Conservation (phyloP, 2,113 vertebrate genomes). For the Channa maculata region DNA sequence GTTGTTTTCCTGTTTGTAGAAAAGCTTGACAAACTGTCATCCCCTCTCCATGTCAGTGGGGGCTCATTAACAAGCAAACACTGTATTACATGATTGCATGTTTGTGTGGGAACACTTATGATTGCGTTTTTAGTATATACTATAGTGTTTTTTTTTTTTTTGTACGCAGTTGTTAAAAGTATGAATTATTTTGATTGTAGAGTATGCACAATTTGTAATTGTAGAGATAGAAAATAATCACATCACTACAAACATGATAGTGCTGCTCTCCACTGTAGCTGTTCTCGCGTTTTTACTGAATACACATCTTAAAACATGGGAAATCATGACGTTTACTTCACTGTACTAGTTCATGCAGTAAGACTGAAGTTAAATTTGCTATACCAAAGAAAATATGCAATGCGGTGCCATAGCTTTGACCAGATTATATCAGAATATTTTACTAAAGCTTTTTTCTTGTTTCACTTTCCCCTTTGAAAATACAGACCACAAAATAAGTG, state of each 20-base stretch:
- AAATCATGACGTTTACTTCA: too few species aligned
- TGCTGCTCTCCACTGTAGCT: slow-evolving; percentile 4
- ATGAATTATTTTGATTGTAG: slow-evolving; percentile 5
- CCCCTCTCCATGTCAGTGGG: slow-evolving; percentile 47
- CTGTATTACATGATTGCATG: slow-evolving; percentile 1
- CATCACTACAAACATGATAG: slow-evolving; percentile 3
- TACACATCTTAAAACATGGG: too few species aligned
- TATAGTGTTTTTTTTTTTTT: neutral
- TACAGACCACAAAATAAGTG: too few species aligned
- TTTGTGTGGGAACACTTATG: slow-evolving; percentile 9
- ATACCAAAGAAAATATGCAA: too few species aligned
- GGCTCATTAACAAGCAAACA: slow-evolving; percentile 58
- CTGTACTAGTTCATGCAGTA: too few species aligned
- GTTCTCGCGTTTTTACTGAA: neutral
- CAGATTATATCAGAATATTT: too few species aligned
- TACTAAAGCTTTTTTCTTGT: too few species aligned
- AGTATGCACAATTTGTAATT: neutral
- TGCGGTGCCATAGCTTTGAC: too few species aligned
- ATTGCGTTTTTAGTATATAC: neutral
- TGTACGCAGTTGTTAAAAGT: neutral
- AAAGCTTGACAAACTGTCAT: slow-evolving; percentile 62
- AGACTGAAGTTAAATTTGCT: too few species aligned
- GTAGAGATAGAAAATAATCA: neutral
- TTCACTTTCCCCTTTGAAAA: too few species aligned
- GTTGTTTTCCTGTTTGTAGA: slow-evolving; percentile 40